Evolutionary conservation across 2,888 invertebrate species (phyloP).

Genomic region (Cylindroiulus punctatus): DNA sequence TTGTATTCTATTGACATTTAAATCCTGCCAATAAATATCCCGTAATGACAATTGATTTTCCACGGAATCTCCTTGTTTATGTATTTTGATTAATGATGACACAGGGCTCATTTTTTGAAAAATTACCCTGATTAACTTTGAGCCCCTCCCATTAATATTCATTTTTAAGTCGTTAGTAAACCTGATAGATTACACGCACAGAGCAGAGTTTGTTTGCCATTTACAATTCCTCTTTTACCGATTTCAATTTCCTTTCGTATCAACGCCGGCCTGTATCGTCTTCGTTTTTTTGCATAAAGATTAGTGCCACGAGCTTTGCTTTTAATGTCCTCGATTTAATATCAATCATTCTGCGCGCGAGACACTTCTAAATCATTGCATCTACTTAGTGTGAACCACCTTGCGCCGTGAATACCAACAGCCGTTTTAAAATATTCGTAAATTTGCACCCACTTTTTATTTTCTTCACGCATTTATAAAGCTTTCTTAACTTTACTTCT

Average conservation of each 20-base stretch:
- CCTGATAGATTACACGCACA: conserved; percentile 47
- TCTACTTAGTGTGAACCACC: background rate
- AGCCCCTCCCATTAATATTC: conserved; percentile 52
- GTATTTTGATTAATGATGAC: conserved; percentile 47
- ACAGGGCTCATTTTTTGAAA: conserved; percentile 50
- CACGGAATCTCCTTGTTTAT: conserved; percentile 46
- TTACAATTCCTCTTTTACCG: conserved; percentile 45
- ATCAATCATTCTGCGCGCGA: conserved; percentile 4
- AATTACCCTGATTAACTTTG: conserved; percentile 52
- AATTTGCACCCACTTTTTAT: background rate
- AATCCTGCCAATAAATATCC: conserved; percentile 35
- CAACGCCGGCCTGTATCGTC: conserved; percentile 27
- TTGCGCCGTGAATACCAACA: conserved; percentile 1
- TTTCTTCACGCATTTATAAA: background rate
- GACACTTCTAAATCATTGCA: conserved; percentile 44
- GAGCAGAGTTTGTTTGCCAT: conserved; percentile 43
- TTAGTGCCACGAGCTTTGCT: conserved; percentile 38
- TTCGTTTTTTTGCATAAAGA: conserved; percentile 39
- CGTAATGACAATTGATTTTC: conserved; percentile 51
- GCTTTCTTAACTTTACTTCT: background rate
- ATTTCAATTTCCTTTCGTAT: conserved; percentile 35
- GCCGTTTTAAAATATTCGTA: background rate
- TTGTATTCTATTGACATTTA: conserved; percentile 36
- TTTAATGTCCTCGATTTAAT: conserved; percentile 45
- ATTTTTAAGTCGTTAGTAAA: conserved; percentile 54